A percentile compares a stretch with the other conserved stretches of the same genome.
Conservation (phyloP, 1,140 invertebrate genomes). For the Cyclargus thomasi region DNA sequence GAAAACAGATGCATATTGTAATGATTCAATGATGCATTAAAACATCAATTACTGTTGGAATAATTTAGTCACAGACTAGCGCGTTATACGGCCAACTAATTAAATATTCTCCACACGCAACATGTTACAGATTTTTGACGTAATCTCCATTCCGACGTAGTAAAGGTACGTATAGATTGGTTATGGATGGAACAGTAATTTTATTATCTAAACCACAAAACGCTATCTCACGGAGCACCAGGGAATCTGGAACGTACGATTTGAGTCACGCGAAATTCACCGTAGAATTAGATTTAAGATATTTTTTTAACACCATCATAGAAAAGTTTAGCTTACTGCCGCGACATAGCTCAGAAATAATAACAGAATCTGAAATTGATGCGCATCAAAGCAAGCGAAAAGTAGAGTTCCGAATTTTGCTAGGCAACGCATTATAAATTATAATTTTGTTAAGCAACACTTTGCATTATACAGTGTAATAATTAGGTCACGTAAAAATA, state of each 20-base stretch:
- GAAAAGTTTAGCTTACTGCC: no score
- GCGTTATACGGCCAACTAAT: conserved; percentile 8
- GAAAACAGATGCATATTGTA: conserved; percentile 4
- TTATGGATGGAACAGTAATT: neutral
- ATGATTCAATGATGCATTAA: conserved; percentile 7
- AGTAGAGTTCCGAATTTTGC: neutral
- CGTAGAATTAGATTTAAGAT: neutral
- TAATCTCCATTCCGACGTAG: conserved; percentile 2
- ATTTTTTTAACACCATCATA: no score
- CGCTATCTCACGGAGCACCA: neutral
- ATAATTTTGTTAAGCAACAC: neutral
- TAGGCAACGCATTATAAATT: neutral
- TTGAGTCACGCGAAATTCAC: neutral
- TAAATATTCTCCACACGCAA: conserved; percentile 8
- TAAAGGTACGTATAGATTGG: neutral
- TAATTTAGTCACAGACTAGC: conserved; percentile 4
- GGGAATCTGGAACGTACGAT: neutral
- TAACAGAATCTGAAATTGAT: neutral
- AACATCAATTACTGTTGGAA: conserved; percentile 4
- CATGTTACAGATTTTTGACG: neutral
- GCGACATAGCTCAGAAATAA: neutral
- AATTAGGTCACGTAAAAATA: neutral
- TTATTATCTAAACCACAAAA: neutral
- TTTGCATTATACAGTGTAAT: neutral
- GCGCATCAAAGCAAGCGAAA: neutral